phyloP scores from a whole-genome alignment of 1,140 invertebrate species.

The Pogonomyrmex barbatus region DNA sequence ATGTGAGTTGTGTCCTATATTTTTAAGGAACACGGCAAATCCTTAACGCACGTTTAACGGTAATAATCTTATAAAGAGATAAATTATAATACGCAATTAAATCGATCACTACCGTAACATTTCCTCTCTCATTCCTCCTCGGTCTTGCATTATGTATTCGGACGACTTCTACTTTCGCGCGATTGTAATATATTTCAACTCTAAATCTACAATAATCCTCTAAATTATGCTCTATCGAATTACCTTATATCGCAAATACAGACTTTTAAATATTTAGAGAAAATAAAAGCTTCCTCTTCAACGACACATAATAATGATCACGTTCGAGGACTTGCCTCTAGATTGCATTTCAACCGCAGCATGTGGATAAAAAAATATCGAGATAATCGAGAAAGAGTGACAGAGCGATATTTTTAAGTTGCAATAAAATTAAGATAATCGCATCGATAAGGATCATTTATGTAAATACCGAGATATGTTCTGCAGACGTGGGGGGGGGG shows the following conservation, averaged over 20 bases:
- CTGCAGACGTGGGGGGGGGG: not conserved
- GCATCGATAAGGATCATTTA: not conserved
- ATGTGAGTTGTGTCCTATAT: constrained; percentile 13
- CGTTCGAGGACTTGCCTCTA: constrained; percentile 14
- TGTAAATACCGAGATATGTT: constrained; percentile 18
- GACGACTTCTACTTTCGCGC: constrained; percentile 37
- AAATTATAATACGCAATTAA: constrained; percentile 40
- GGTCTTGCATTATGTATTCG: constrained; percentile 21
- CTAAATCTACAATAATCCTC: constrained; percentile 39
- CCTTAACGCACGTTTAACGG: constrained; percentile 30
- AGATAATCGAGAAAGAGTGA: not conserved
- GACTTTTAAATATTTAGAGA: constrained; percentile 38
- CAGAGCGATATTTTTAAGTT: not conserved
- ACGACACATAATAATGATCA: not conserved
- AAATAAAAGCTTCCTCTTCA: constrained; percentile 15
- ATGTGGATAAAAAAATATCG: not conserved
- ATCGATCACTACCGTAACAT: constrained; percentile 23
- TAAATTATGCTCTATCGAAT: constrained; percentile 46
- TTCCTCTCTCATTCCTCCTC: constrained; percentile 20
- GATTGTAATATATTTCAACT: constrained; percentile 3
- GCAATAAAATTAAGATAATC: not conserved
- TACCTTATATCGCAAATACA: constrained; percentile 42
- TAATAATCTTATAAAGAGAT: constrained; percentile 38
- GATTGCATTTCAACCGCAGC: not conserved
- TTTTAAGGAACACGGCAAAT: constrained; percentile 31